A percentile compares a stretch with the other conserved stretches of the same genome.
Evolutionary conservation across 1,140 invertebrate species (phyloP).

Genomic region (Penaeus indicus): DNA sequence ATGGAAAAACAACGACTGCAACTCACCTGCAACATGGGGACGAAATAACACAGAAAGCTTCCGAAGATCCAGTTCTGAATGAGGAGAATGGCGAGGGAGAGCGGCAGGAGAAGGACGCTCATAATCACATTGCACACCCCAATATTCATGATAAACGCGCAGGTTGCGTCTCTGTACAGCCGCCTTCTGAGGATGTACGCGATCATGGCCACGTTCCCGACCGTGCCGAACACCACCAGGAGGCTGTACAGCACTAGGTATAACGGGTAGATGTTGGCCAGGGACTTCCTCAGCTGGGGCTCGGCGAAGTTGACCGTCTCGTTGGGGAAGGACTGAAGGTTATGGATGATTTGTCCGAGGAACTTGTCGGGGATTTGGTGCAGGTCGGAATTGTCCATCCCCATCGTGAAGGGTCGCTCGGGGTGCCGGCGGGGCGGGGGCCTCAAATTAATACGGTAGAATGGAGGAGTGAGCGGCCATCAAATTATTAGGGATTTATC

Average conservation of each 20-base stretch:
- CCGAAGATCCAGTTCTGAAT: constrained; percentile 59
- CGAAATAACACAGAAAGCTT: constrained; percentile 53
- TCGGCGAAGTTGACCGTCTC: constrained; percentile 41
- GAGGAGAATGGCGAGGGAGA: constrained; percentile 51
- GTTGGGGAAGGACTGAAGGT: constrained; percentile 45
- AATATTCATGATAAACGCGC: constrained; percentile 49
- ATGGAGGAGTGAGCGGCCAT: background rate
- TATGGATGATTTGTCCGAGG: constrained; percentile 36
- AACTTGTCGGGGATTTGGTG: constrained; percentile 21
- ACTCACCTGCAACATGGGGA: constrained; percentile 53
- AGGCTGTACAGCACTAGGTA: constrained; percentile 44
- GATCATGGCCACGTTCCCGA: constrained; percentile 48
- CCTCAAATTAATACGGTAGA: too few relatives aligned
- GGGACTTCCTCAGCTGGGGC: constrained; percentile 29
- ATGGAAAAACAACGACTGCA: too few relatives aligned
- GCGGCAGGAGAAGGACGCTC: constrained; percentile 41
- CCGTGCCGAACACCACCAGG: constrained; percentile 31
- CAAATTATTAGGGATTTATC: background rate
- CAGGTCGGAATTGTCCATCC: background rate
- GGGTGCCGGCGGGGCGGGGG: background rate
- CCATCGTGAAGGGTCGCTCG: background rate
- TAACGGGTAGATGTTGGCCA: constrained; percentile 35
- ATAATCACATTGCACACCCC: constrained; percentile 48
- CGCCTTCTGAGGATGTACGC: constrained; percentile 50
- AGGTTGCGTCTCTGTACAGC: constrained; percentile 45